A percentile compares a stretch with the other conserved stretches of the same genome.
Evolutionary conservation across 2,113 vertebrate genomes (phyloP).

Genomic region (Nettapus auritus): DNA sequence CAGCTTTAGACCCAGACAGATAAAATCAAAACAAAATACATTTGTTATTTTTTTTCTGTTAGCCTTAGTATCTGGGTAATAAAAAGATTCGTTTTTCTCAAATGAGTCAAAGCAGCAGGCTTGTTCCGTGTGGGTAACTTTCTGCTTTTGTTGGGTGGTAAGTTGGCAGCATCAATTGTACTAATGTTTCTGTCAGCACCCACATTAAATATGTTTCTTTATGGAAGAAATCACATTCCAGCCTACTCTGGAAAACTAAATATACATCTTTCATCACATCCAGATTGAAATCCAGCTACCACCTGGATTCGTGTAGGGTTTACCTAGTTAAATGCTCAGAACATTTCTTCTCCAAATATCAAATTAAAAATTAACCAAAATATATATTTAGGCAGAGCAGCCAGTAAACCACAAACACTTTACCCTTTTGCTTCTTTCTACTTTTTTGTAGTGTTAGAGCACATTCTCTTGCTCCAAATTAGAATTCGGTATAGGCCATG

Average conservation of each 20-base stretch:
- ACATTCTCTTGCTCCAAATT: not conserved
- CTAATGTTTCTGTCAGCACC: conserved; percentile 41
- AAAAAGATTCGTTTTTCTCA: not conserved
- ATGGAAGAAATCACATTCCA: conserved; percentile 31
- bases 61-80: not conserved
- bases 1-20: conserved; percentile 2
- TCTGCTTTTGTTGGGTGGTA: not conserved
- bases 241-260: conserved; percentile 40
- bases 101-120: not conserved
- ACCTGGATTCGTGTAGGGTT: conserved; percentile 32
- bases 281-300: conserved; percentile 39
- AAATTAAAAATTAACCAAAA: conserved; percentile 14
- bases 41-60: not conserved
- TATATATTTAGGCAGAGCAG: conserved; percentile 59
- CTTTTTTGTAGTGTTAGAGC: not conserved
- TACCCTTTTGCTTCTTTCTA: not conserved
- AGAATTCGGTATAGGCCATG: not conserved
- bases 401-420: conserved; percentile 15
- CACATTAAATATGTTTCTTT: conserved; percentile 48
- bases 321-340: conserved; percentile 15
- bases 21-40: not conserved
- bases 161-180: conserved; percentile 32
- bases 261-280: conserved; percentile 42
- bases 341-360: conserved; percentile 34
- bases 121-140: not conserved